These are phyloP conservation scores for Coenonympha glycerion DNA, from an alignment of 2,888 invertebrate species.

Conservation along the genomic window DNA sequence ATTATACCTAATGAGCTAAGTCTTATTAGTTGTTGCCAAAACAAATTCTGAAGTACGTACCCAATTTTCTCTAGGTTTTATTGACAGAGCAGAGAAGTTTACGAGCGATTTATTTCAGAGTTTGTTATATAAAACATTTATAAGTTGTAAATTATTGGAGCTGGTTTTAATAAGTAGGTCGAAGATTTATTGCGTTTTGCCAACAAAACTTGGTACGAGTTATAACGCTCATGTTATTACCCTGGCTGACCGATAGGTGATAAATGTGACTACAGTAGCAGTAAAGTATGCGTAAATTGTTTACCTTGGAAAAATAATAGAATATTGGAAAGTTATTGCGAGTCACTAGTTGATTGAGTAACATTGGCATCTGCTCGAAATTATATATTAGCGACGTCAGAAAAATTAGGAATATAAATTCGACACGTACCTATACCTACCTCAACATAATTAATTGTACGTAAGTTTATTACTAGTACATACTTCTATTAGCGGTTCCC, in stretches of 20 bases:
- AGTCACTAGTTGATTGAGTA: background rate
- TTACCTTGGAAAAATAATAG: background rate
- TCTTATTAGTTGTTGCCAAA: no score
- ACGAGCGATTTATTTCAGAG: background rate
- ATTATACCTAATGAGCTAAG: no score
- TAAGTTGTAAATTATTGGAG: background rate
- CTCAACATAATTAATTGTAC: no score
- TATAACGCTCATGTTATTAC: background rate
- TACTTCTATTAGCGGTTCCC: no score
- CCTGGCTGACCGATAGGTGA: background rate
- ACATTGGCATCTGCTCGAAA: background rate
- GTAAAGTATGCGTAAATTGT: background rate
- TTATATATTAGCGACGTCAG: no score
- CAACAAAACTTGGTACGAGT: background rate
- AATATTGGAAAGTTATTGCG: background rate
- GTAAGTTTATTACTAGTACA: no score
- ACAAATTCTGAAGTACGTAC: background rate
- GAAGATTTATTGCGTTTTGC: constrained; percentile 4
- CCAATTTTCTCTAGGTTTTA: background rate
- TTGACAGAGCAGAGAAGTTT: background rate
- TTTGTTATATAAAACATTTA: background rate
- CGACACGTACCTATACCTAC: no score
- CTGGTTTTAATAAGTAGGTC: background rate
- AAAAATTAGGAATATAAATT: no score
- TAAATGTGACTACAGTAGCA: background rate